phyloP scores from a whole-genome alignment of 2,113 vertebrate genomes.

The Dendropsophus ebraccatus region DNA sequence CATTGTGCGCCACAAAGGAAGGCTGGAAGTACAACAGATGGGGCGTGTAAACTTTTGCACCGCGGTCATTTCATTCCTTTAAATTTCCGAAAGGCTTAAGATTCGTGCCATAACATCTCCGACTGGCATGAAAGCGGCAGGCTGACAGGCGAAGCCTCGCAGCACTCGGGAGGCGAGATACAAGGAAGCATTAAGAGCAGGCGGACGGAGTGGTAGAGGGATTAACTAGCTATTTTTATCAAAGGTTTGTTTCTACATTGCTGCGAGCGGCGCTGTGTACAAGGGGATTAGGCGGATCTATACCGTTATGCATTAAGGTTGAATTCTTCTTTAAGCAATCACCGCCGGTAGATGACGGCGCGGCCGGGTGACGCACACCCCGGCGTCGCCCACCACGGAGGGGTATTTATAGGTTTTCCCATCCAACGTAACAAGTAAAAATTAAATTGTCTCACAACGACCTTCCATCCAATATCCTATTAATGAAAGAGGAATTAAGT shows the following conservation, averaged over 20 bases:
- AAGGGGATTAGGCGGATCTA: constrained; percentile 30
- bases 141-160: constrained; percentile 10
- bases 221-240: constrained; percentile 52
- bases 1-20: not conserved
- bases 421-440: not conserved
- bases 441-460: constrained; percentile 27
- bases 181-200: not conserved
- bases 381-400: not conserved
- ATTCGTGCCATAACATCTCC: not conserved
- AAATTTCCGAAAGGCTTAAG: not conserved
- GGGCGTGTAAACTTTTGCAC: not conserved
- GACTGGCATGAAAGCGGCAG: constrained; percentile 1
- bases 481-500: constrained; percentile 53
- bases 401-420: constrained; percentile 17
- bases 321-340: not conserved
- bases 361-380: not conserved
- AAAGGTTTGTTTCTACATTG: constrained; percentile 18
- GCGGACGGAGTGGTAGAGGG: not conserved
- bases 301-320: not conserved
- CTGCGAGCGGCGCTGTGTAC: constrained; percentile 12
- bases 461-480: constrained; percentile 24
- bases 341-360: not conserved
- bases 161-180: constrained; percentile 3
- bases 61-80: not conserved
- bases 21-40: not conserved